Evolutionary conservation across 2,797 vertebrate species (phyloP).

Genomic region (Gymnoscopelus microlampas): DNA sequence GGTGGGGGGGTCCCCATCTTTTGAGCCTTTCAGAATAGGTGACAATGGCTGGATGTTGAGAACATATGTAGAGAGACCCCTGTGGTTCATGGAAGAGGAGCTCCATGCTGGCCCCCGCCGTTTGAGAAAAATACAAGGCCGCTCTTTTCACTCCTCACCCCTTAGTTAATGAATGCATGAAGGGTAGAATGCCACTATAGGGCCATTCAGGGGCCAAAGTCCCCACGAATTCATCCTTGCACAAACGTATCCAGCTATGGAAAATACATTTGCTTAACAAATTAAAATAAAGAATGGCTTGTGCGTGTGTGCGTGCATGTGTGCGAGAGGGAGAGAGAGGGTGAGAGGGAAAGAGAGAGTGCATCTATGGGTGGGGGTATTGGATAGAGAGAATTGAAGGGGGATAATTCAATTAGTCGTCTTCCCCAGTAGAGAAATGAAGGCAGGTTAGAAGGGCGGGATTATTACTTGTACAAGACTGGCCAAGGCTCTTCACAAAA

Average conservation of each 20-base stretch:
- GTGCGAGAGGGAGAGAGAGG: slow-evolving; percentile 9
- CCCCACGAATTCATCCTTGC: slow-evolving; percentile 89
- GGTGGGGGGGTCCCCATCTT: slow-evolving; percentile 78
- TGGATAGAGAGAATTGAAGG: slow-evolving; percentile 77
- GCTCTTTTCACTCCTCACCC: slow-evolving; percentile 91
- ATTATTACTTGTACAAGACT: slow-evolving; percentile 95
- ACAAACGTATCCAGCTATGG: slow-evolving; percentile 95
- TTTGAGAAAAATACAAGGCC: slow-evolving; percentile 90
- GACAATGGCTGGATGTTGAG: slow-evolving; percentile 99
- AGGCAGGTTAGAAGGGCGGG: slow-evolving; percentile 90
- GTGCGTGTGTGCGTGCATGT: slow-evolving; percentile 30
- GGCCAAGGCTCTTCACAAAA: slow-evolving; percentile 88
- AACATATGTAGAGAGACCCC: slow-evolving; percentile 99
- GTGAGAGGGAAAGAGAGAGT: slow-evolving; percentile 28
- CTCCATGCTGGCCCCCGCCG: slow-evolving; percentile 90
- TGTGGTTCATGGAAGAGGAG: slow-evolving; percentile 92
- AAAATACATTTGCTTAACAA: slow-evolving; percentile 99
- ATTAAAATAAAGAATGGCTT: slow-evolving; percentile 91
- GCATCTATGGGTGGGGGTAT: slow-evolving; percentile 77
- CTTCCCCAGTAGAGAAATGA: slow-evolving; percentile 80
- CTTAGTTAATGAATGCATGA: slow-evolving; percentile 96
- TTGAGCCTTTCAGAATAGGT: slow-evolving; percentile 96
- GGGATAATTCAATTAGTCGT: slow-evolving; percentile 99
- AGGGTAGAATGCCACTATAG: slow-evolving; percentile 95
- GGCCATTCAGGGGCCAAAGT: slow-evolving; percentile 95